Percentiles rank a stretch among this genome's conserved stretches.
Conservation (phyloP, 2,113 vertebrate species). For the Eptesicus fuscus region DNA sequence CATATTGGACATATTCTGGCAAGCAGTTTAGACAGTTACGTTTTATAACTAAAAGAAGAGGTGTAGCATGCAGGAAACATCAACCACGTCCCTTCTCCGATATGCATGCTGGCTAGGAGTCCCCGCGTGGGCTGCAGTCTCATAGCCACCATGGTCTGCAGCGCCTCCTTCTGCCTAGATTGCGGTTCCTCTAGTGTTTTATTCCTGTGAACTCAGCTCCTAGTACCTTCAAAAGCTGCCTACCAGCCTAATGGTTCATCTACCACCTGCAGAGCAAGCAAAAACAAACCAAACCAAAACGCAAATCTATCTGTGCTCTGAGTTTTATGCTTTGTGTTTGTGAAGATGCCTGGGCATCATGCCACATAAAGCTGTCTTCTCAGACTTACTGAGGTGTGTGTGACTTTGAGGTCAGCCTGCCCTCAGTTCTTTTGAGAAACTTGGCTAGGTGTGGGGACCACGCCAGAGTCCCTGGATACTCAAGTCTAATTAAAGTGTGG, state of each 20-base stretch:
- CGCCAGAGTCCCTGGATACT: no score
- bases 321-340: not conserved
- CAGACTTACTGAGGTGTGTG: not conserved
- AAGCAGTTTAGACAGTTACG: not conserved
- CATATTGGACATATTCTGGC: not conserved
- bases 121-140: not conserved
- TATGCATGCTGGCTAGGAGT: not conserved
- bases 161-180: not conserved
- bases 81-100: not conserved
- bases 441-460: not conserved
- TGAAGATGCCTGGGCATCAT: not conserved
- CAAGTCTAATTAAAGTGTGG: no score
- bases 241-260: not conserved
- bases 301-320: not conserved
- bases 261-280: not conserved
- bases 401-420: not conserved
- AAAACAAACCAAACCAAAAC: not conserved
- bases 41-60: not conserved
- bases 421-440: not conserved
- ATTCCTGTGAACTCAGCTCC: not conserved
- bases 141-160: fast-evolving
- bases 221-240: not conserved
- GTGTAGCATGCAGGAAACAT: not conserved
- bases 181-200: not conserved
- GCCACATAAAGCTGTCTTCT: not conserved